Evolutionary conservation across 2,888 invertebrate species (phyloP).

Genomic region (Drosophila nr. fundita): DNA sequence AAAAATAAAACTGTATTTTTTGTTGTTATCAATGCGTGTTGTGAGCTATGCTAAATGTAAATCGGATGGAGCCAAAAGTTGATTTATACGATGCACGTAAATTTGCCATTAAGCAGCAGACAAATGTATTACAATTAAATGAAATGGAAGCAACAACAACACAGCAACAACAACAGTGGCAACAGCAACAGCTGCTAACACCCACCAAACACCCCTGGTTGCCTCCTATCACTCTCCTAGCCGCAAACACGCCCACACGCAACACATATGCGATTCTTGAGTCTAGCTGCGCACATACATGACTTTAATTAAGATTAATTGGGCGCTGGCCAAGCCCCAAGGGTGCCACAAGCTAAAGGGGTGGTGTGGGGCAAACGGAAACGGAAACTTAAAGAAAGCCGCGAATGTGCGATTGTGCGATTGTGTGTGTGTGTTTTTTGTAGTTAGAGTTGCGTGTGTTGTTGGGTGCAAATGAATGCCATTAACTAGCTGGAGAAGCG

Average conservation of each 20-base stretch:
- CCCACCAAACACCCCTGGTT: conserved; percentile 15
- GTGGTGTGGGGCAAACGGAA: background rate
- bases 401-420: conserved; percentile 11
- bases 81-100: conserved; percentile 74
- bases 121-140: conserved; percentile 77
- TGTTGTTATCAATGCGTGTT: conserved; percentile 35
- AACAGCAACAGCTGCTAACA: conserved; percentile 63
- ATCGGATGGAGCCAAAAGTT: conserved; percentile 61
- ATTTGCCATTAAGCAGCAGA: conserved; percentile 74
- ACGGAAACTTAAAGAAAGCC: conserved; percentile 44
- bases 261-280: conserved; percentile 33
- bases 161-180: background rate
- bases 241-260: conserved; percentile 39
- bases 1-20: conserved; percentile 41
- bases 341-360: conserved; percentile 8
- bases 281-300: conserved; percentile 26
- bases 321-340: conserved; percentile 45
- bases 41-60: conserved; percentile 60
- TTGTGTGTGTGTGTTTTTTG: conserved; percentile 15
- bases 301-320: conserved; percentile 79
- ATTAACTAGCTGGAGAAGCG: conserved; percentile 45
- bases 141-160: conserved; percentile 56
- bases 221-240: conserved; percentile 24
- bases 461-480: conserved; percentile 60
- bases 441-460: conserved; percentile 10